phyloP scores from a whole-genome alignment of 2,888 invertebrate species.

The Drosophila borealis region DNA sequence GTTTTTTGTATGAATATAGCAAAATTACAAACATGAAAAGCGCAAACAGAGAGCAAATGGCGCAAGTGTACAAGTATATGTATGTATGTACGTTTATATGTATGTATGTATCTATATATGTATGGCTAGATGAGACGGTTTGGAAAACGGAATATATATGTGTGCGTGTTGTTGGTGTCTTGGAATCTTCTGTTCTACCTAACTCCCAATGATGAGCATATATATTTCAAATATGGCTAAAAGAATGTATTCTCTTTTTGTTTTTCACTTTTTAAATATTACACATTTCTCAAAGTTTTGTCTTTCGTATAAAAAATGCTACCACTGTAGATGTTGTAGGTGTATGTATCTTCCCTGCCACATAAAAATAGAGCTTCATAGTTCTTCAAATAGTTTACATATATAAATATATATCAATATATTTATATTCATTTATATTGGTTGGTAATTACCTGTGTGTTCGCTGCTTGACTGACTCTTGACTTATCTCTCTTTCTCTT shows the following conservation, averaged over 20 bases:
- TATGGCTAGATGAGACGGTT: constrained; percentile 67
- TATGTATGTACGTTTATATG: constrained; percentile 29
- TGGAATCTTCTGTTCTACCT: constrained; percentile 28
- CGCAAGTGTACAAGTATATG: constrained; percentile 44
- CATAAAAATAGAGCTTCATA: constrained; percentile 74
- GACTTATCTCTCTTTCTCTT: constrained; percentile 37
- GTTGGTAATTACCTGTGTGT: constrained; percentile 63
- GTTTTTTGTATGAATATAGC: constrained; percentile 56
- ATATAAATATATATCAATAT: constrained; percentile 64
- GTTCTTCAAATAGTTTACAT: constrained; percentile 77
- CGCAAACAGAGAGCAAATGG: constrained; percentile 64
- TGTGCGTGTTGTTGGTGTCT: constrained; percentile 35
- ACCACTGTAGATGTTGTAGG: constrained; percentile 31
- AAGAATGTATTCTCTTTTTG: constrained; percentile 38
- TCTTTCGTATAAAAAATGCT: constrained; percentile 57
- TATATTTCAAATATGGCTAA: constrained; percentile 51
- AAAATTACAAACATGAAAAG: constrained; percentile 68
- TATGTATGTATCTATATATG: constrained; percentile 46
- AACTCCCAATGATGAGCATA: constrained; percentile 49
- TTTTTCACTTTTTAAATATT: constrained; percentile 39
- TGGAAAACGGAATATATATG: constrained; percentile 51
- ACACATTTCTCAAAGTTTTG: constrained; percentile 46
- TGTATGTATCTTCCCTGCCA: constrained; percentile 52
- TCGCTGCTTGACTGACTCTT: constrained; percentile 46
- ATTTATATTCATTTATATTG: constrained; percentile 56